A percentile compares a stretch with the other conserved stretches of the same genome.
Conservation (phyloP, 2,888 invertebrate genomes). For the Stenodema calcarata region DNA sequence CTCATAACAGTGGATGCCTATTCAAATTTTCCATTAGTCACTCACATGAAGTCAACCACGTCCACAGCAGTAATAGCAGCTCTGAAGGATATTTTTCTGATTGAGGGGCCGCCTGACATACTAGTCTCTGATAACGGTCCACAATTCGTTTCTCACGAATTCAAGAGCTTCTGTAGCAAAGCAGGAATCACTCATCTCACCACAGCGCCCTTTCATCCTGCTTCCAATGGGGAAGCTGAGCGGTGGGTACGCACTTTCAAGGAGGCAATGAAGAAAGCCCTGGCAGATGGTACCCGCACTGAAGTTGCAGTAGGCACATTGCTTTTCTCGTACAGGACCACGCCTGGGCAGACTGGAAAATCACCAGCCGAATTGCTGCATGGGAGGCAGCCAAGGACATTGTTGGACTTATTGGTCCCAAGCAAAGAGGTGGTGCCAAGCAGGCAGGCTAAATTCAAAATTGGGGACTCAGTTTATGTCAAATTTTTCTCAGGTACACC, state of each 20-base stretch:
- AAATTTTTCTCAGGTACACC: neutral
- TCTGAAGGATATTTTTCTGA: neutral
- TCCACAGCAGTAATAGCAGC: neutral
- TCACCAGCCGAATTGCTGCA: neutral
- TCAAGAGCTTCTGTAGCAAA: neutral
- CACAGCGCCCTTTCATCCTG: neutral
- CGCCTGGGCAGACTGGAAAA: neutral
- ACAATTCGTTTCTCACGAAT: too few relatives aligned
- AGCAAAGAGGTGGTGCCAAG: neutral
- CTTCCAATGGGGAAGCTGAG: constrained; percentile 13
- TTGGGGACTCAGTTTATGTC: neutral
- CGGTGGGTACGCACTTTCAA: constrained; percentile 3
- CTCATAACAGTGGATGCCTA: neutral
- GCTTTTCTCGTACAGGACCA: neutral
- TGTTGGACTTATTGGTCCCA: neutral
- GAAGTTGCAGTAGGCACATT: neutral
- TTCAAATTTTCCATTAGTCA: neutral
- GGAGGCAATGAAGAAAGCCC: neutral
- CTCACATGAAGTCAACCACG: neutral
- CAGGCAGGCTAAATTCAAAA: neutral
- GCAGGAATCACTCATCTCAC: neutral
- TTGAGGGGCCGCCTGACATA: neutral
- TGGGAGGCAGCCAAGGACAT: neutral
- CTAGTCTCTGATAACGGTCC: constrained; percentile 1
- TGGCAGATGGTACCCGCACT: neutral